Base-by-base conservation (phyloP, 2,888 invertebrate genomes). In the Pasiphila rectangulata region DNA sequence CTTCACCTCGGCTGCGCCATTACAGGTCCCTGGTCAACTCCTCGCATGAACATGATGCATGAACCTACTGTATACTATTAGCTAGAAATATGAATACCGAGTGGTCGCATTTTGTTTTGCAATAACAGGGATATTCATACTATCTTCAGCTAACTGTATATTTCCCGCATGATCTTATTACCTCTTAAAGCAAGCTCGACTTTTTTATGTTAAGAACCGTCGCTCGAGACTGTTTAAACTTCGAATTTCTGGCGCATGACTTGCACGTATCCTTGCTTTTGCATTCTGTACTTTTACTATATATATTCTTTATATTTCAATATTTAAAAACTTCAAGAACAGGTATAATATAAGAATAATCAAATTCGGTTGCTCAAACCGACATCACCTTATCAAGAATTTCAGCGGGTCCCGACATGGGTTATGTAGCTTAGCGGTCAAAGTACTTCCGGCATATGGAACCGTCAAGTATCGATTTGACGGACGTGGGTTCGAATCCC, bases 1-100 rank as follows among this genome's bases (percentile, higher is more conserved):
- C 90, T 69, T 90, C 90, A 82, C 92, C 92, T 83, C 91, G 92
- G 86, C 93, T 94, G 87, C 93, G 94, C 82, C 94, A 94, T 86
- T 94, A 94, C 93, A 94, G 94, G 93, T 94, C 92, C 86, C 83
- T 67, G 50, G 61, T 61, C 57, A 45, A 58, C 51, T 69, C 79
- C 82, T 62, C 69, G 51, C 51, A 54, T 47, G 48, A 19, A 17
- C 13, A 29, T 37, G 20, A 30, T 19, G 30, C 30, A 30, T 1
- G 16, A 30, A 15, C 13, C 6, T 15, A 2, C 16, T 29, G 29
- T 15, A 7, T 16, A 2, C n/a, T n/a, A 29, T n/a, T n/a, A 29
- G n/a, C 15, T 17, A 7, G 15, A 2, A 17, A 10, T 3, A 24
- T 24, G n/a, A 7, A 9, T 9, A 2, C 24, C 9, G n/a, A 9